Conservation (phyloP, 2,113 vertebrate genomes). For the Panthera leo region DNA sequence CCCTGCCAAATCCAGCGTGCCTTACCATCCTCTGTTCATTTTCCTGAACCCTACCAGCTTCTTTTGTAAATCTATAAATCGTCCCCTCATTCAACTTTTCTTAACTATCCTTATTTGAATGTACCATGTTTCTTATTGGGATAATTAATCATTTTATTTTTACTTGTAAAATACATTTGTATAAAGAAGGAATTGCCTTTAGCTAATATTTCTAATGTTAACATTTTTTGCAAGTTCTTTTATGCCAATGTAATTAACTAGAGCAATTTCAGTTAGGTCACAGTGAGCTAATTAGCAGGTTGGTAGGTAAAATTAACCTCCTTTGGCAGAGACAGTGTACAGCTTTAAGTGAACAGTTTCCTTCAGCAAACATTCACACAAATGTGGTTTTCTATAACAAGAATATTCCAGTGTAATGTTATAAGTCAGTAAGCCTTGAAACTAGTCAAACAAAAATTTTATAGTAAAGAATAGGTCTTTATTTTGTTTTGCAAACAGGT, state of each 20-base stretch:
- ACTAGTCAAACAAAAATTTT: background rate
- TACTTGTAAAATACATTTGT: background rate
- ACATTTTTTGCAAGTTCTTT: slow-evolving; percentile 9
- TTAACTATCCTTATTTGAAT: background rate
- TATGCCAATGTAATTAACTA: background rate
- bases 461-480: background rate
- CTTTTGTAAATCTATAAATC: background rate
- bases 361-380: slow-evolving; percentile 17
- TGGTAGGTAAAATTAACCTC: background rate
- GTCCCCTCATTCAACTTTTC: background rate
- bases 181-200: background rate
- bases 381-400: background rate
- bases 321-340: background rate
- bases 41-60: background rate
- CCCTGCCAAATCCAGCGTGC: background rate
- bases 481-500: background rate
- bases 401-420: background rate
- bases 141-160: slow-evolving; percentile 20
- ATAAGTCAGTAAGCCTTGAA: background rate
- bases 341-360: background rate
- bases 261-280: background rate
- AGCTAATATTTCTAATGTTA: background rate
- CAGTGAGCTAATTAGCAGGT: background rate
- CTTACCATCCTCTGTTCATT: background rate
- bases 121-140: background rate